Evolutionary conservation across 1,140 invertebrate genomes (phyloP).

Genomic region (Vanessa atalanta): DNA sequence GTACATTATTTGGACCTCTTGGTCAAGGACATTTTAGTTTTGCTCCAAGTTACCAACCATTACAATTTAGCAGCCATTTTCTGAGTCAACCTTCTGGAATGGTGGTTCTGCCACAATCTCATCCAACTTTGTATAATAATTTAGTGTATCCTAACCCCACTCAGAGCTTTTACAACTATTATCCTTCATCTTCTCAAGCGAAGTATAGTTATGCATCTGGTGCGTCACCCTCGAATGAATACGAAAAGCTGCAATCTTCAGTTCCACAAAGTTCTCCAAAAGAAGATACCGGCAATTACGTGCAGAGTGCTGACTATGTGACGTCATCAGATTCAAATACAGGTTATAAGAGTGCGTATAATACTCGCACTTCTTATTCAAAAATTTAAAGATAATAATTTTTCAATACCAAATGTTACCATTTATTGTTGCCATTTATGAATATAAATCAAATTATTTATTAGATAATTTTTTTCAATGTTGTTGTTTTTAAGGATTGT

Average conservation of each 20-base stretch:
- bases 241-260: conserved; percentile 59
- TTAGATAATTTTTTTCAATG: conserved; percentile 18
- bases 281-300: conserved; percentile 56
- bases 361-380: conserved; percentile 26
- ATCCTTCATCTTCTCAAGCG: conserved; percentile 65
- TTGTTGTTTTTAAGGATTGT: conserved; percentile 6
- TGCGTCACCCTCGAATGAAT: conserved; percentile 50
- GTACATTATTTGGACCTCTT: conserved; percentile 32
- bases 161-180: conserved; percentile 73
- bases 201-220: conserved; percentile 66
- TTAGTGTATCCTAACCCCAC: conserved; percentile 58
- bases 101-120: conserved; percentile 62
- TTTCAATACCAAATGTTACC: conserved; percentile 7
- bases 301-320: conserved; percentile 58
- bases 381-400: conserved; percentile 25
- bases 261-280: conserved; percentile 52
- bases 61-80: conserved; percentile 50
- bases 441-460: conserved; percentile 24
- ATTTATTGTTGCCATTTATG: conserved; percentile 8
- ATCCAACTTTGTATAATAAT: conserved; percentile 65
- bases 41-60: conserved; percentile 51
- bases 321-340: conserved; percentile 49
- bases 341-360: conserved; percentile 53
- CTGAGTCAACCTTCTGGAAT: conserved; percentile 65
- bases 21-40: conserved; percentile 57